phyloP scores from a whole-genome alignment of 2,888 invertebrate species.

The Pristionchus maxplancki region DNA sequence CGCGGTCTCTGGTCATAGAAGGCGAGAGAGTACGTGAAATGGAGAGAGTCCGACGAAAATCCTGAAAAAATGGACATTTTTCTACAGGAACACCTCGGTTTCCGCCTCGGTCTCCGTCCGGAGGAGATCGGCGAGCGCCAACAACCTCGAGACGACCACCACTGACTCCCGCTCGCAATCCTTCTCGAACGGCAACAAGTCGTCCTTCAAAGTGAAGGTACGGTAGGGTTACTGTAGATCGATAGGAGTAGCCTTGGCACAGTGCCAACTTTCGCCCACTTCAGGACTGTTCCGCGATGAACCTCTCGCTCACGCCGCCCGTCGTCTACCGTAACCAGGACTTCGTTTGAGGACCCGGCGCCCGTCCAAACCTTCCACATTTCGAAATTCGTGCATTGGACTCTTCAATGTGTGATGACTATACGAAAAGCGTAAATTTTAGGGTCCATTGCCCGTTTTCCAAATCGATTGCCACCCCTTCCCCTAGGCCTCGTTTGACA shows the following conservation, averaged over 20 bases:
- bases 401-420: no score
- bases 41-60: no score
- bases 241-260: not conserved
- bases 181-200: slow-evolving; percentile 39
- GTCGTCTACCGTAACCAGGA: slow-evolving; percentile 48
- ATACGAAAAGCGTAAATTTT: no score
- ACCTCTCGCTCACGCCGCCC: slow-evolving; percentile 31
- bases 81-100: slow-evolving; percentile 23
- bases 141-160: slow-evolving; percentile 31
- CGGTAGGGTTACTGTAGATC: not conserved
- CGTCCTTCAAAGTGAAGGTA: slow-evolving; percentile 40
- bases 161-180: not conserved
- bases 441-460: no score
- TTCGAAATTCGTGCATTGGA: no score
- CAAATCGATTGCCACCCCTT: no score
- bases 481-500: no score
- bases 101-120: slow-evolving; percentile 4
- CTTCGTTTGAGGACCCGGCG: slow-evolving; percentile 38
- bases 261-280: not conserved
- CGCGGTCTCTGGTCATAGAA: no score
- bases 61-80: no score
- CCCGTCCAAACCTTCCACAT: not conserved
- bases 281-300: slow-evolving; percentile 28
- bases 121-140: not conserved
- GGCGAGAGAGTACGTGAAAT: not conserved